Evolutionary conservation across 2,888 invertebrate species (phyloP), one percentile per base, ranked within the genome.

Genomic region (Trichopria drosophilae): DNA sequence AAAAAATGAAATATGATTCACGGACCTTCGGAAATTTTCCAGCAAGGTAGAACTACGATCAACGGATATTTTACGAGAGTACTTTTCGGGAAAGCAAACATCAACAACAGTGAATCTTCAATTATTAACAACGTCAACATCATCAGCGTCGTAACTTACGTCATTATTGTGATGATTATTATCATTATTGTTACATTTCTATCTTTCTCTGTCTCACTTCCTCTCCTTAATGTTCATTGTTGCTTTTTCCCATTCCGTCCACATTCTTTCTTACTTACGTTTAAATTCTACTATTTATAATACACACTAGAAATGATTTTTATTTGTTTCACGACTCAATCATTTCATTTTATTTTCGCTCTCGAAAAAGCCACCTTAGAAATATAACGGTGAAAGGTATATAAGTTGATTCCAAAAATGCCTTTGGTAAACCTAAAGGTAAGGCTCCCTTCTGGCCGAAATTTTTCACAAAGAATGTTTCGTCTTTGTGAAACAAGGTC

Each of bases 81-180:
- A 60, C 51, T 64, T 62, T 54, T 62, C 59, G 59, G 65, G 64
- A 62, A 67, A 70, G 69, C 66, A 70, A 70, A 68, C 67, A 65
- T 69, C 62, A 70, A 70, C 66, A 68, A 67, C 66, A 66, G 64
- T 66, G 66, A 69, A 68, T 63, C 60, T 56, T 67, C 65, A 64
- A 64, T 56, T 67, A 69, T 69, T 64, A 69, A 70, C 68, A 70
- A 69, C 65, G 67, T 69, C 67, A 70, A 70, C 69, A 70, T 68
- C 62, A 69, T 67, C 63, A 51, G 61, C 63, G 57, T 64, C 60
- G 60, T 64, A 64, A 64, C 60, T 66, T 63, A 62, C 61, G 47
- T 65, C 59, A 62, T 67, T 57, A 64, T 61, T 62, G 57, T 60
- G 58, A 64, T 66, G 60, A 54, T 63, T 57, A 52, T 61, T 58